Conservation (phyloP, 2,113 vertebrate genomes). For the Halichoerus grypus region DNA sequence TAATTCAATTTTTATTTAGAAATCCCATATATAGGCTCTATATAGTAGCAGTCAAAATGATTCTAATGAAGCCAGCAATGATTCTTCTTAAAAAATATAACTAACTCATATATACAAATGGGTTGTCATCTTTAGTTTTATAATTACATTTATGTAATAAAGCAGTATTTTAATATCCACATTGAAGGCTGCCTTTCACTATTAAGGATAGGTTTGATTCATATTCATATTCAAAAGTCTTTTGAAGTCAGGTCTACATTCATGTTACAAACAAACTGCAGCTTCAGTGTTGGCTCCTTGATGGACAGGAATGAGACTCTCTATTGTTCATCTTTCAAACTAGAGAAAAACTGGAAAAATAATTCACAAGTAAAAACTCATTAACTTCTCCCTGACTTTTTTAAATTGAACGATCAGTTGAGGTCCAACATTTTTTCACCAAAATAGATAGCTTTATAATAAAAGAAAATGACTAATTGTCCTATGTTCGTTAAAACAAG, state of each 20-base stretch:
- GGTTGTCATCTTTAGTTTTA: conserved; percentile 24
- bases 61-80: conserved; percentile 43
- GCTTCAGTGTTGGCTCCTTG: neutral
- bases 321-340: neutral
- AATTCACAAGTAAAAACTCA: neutral
- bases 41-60: neutral
- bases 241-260: neutral
- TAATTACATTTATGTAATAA: neutral
- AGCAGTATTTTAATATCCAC: neutral
- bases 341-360: neutral
- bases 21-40: neutral
- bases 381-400: neutral
- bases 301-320: neutral
- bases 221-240: neutral
- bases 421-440: neutral
- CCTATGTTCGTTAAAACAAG: neutral
- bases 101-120: neutral
- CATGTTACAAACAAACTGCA: neutral
- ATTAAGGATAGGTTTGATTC: neutral
- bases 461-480: neutral
- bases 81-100: conserved; percentile 20
- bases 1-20: conserved; percentile 27
- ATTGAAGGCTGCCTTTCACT: neutral
- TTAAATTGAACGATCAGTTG: neutral
- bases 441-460: neutral